Percentiles rank a stretch among this genome's conserved stretches.
Conservation (phyloP, 2,888 invertebrate genomes). For the Morinoia aosen region DNA sequence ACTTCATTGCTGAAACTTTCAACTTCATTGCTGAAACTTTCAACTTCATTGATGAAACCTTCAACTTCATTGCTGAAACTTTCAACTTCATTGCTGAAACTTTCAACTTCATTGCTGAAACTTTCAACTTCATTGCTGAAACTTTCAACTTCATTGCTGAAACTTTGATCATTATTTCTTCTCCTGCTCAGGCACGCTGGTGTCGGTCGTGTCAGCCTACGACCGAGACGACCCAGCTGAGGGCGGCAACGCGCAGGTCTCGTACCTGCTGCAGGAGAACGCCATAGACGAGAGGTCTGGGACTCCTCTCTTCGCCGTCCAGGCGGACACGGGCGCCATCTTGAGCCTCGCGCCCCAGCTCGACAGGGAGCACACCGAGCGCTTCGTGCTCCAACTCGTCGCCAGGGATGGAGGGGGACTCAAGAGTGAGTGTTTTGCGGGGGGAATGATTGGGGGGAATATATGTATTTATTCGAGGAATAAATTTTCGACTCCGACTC, state of each 20-base stretch:
- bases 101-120: too few relatives aligned
- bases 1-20: too few relatives aligned
- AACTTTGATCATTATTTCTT: neutral
- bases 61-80: too few relatives aligned
- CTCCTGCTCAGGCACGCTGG: neutral
- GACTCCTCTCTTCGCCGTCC: neutral
- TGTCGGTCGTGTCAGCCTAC: neutral
- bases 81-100: too few relatives aligned
- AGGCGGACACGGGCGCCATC: conserved; percentile 15
- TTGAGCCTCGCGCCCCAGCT: neutral
- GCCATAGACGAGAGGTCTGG: neutral
- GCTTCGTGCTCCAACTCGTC: conserved; percentile 15
- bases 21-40: too few relatives aligned
- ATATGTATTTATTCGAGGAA: too few relatives aligned
- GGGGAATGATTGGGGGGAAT: neutral
- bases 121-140: neutral
- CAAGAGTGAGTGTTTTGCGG: neutral
- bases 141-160: neutral
- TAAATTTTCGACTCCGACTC: too few relatives aligned
- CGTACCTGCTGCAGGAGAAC: conserved; percentile 32
- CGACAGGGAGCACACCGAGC: conserved; percentile 43
- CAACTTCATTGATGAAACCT: too few relatives aligned
- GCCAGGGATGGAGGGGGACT: conserved; percentile 41
- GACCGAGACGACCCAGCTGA: conserved; percentile 8
- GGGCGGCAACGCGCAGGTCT: conserved; percentile 25